phyloP scores from a whole-genome alignment of 2,113 vertebrate species.

The Micronycteris hirsuta region DNA sequence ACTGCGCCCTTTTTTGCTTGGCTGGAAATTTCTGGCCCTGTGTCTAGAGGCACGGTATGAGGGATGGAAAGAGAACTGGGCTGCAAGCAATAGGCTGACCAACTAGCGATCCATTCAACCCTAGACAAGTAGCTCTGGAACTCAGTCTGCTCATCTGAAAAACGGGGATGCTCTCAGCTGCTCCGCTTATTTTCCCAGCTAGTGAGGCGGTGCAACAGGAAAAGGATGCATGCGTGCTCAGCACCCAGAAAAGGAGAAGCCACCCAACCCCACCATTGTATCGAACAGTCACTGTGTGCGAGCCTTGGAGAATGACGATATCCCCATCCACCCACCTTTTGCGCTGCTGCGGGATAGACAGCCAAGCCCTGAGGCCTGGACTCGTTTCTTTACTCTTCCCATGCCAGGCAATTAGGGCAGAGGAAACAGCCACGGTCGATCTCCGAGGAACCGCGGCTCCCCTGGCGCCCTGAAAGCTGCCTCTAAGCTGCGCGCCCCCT shows the following conservation, averaged over 20 bases:
- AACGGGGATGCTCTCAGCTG: neutral
- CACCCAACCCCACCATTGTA: neutral
- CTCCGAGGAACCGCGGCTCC: neutral
- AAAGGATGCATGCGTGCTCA: neutral
- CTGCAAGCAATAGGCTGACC: neutral
- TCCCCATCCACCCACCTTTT: neutral
- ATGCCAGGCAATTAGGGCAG: neutral
- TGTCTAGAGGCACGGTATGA: neutral
- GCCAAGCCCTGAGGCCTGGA: neutral
- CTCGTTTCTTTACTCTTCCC: neutral
- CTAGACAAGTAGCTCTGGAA: neutral
- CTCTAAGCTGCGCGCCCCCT: neutral
- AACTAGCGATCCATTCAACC: neutral
- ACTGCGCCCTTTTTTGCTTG: fast-evolving
- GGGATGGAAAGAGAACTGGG: neutral
- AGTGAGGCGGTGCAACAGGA: neutral
- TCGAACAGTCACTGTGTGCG: neutral
- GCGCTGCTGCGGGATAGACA: neutral
- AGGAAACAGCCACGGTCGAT: neutral
- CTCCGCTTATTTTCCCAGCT: too few species aligned
- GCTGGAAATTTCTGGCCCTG: neutral
- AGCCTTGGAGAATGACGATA: neutral
- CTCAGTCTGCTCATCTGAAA: neutral
- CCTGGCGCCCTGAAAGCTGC: neutral
- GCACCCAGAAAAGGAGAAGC: neutral